Evolutionary conservation across 2,888 invertebrate species (phyloP).

Genomic region (Gisinianus flammeolus): DNA sequence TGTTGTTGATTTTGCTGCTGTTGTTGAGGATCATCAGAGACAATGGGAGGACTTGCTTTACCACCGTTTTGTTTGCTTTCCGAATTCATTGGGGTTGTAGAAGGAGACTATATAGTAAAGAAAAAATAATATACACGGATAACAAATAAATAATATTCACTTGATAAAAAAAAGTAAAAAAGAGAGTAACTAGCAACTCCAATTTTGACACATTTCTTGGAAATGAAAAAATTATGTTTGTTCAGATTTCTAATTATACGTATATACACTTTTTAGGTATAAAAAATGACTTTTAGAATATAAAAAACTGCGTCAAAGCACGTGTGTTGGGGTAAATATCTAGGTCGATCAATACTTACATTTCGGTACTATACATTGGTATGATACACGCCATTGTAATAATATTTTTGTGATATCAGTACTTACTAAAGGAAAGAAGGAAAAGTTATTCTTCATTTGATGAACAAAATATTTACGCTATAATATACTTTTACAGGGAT

Average conservation of each 20-base stretch:
- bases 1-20: constrained; percentile 25
- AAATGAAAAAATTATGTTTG: not conserved
- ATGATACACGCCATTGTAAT: too few species aligned
- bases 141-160: not conserved
- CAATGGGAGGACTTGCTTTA: constrained; percentile 31
- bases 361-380: too few species aligned
- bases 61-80: constrained; percentile 43
- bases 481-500: too few species aligned
- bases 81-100: constrained; percentile 33
- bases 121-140: constrained; percentile 6
- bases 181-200: too few species aligned
- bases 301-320: constrained; percentile 43
- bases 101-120: constrained; percentile 24
- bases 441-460: too few species aligned
- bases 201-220: too few species aligned
- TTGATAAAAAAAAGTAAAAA: not conserved
- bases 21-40: constrained; percentile 31
- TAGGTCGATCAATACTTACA: constrained; percentile 44
- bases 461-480: too few species aligned
- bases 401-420: too few species aligned
- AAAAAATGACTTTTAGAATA: constrained; percentile 23
- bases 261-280: not conserved
- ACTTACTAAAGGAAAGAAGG: too few species aligned
- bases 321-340: constrained; percentile 42
- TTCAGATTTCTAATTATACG: not conserved